phyloP scores from a whole-genome alignment of 2,113 vertebrate species.

The Eptesicus fuscus region DNA sequence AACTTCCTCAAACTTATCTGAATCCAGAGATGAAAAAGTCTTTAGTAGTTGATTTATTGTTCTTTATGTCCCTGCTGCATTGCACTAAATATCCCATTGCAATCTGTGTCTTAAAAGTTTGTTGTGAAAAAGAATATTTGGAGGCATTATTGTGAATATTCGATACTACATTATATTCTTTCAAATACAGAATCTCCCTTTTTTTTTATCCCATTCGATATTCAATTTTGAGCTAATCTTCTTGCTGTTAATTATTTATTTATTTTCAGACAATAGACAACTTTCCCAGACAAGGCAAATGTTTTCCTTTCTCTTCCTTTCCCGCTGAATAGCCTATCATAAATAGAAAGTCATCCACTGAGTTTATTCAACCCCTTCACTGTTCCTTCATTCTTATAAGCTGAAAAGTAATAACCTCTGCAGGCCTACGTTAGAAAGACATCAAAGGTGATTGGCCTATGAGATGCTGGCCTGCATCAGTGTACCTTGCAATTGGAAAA shows the following conservation, averaged over 20 bases:
- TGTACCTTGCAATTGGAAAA: background rate
- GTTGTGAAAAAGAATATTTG: background rate
- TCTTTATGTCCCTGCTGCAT: background rate
- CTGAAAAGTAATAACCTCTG: background rate
- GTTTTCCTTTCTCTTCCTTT: background rate
- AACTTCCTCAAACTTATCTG: background rate
- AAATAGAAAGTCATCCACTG: background rate
- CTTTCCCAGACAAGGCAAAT: background rate
- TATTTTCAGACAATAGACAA: slow-evolving; percentile 5
- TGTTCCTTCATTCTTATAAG: slow-evolving; percentile 12
- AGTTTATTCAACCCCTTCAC: background rate
- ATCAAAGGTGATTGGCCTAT: background rate
- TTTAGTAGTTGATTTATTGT: background rate
- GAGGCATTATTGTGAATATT: background rate
- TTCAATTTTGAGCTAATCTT: background rate
- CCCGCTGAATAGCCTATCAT: background rate
- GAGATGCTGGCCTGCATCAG: background rate
- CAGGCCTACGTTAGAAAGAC: background rate
- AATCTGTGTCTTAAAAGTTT: background rate
- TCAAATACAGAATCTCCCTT: background rate
- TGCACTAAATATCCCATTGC: background rate
- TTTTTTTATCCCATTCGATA: background rate
- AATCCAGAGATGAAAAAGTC: background rate
- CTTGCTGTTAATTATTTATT: background rate
- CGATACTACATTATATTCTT: background rate